These are phyloP conservation scores for Cyclargus thomasi DNA, from an alignment of 1,140 invertebrate genomes.

Conservation along the genomic window DNA sequence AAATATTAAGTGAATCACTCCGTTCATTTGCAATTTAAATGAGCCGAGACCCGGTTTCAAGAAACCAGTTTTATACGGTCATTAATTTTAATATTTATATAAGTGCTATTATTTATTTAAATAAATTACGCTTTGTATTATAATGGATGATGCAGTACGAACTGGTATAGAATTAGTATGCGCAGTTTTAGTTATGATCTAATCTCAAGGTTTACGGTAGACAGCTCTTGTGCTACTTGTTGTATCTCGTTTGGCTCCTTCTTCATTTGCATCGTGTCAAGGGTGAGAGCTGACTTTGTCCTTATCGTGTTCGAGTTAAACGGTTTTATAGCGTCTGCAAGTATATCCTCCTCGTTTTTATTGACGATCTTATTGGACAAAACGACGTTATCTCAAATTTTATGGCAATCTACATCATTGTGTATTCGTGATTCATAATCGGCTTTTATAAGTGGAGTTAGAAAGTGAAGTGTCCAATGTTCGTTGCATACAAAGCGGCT, in stretches of 20 bases:
- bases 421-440: conserved; percentile 33
- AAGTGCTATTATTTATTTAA: conserved; percentile 8
- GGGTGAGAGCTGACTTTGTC: conserved; percentile 22
- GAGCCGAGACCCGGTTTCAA: conserved; percentile 5
- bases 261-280: conserved; percentile 41
- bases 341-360: not conserved
- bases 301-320: not conserved
- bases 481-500: conserved; percentile 52
- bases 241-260: conserved; percentile 13
- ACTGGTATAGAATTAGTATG: conserved; percentile 4
- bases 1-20: not conserved
- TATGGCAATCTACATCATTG: not conserved
- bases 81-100: conserved; percentile 15
- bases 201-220: not conserved
- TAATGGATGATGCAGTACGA: not conserved
- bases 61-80: conserved; percentile 12
- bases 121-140: conserved; percentile 5
- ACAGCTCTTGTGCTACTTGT: not conserved
- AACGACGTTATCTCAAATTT: not conserved
- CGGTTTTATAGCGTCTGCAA: not conserved
- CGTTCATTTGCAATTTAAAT: conserved; percentile 6
- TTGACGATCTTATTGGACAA: not conserved
- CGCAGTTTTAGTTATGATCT: not conserved
- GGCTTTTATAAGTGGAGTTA: conserved; percentile 36
- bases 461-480: conserved; percentile 57